Evolutionary conservation across 2,888 invertebrate species (phyloP), one percentile per base, ranked within the genome.

Genomic region (Boloria selene): DNA sequence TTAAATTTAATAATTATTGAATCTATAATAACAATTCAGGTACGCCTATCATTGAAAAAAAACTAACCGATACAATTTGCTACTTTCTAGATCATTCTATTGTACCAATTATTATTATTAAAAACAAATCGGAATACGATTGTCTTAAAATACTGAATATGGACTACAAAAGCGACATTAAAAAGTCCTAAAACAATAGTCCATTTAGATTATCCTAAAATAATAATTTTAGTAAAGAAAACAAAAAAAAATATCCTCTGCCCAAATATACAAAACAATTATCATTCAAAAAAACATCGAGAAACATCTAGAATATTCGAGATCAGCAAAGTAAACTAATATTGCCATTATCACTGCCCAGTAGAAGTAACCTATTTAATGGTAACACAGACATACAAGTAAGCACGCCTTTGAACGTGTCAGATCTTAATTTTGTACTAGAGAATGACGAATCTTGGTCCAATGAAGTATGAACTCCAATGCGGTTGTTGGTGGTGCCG

Each of bases 321-420:
- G 58, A 64, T 93, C 93, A 97, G 93, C 97, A 97, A 51, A 97
- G 90, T 68, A 97, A 89, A 72, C 94, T 95, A 73, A 97, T 96
- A 74, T 94, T 95, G 17, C 99, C 99, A 77, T 96, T 97, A 81
- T 98, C 99, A 51, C 98, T 96, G 13, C 98, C 99, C 26, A 99
- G 91, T 22, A 99, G 90, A 64, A 99, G 92, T 65, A 98, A 93
- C 77, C 97, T 94, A 86, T 99, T 99, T 5, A 98, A 90, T 3
- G 98, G 98, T 74, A 99, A 88, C 51, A 98, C 94, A 0, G 97
- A 94, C 95, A 99, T 95, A 53, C 97, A 95, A 13, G 98, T 98
- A 14, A 99, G 93, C 10, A 98, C 96, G 6, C 99, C 99, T 79
- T 95, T 96, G 83, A 99, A 97, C 3, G 97, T 95, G 81, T 98